Percentiles rank a stretch among this genome's conserved stretches.
Evolutionary conservation across 2,888 invertebrate species (phyloP).

Genomic region (Sphaerophoria taeniata): DNA sequence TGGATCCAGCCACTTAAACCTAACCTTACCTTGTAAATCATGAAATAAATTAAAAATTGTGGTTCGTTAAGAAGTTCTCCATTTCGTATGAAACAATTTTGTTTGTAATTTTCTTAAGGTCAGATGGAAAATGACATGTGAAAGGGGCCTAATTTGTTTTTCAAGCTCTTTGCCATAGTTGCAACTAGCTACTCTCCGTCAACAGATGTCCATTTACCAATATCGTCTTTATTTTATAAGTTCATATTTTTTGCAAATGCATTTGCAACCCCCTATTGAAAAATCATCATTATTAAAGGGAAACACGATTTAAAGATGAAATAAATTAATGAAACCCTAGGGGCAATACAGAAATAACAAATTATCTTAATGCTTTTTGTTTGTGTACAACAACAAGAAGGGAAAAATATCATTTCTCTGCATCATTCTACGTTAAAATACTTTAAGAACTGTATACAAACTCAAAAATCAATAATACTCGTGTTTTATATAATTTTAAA

Average conservation of each 20-base stretch:
- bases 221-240: slow-evolving; percentile 40
- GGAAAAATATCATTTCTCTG: slow-evolving; percentile 34
- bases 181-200: slow-evolving; percentile 3
- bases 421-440: slow-evolving; percentile 40
- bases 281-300: slow-evolving; percentile 11
- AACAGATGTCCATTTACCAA: slow-evolving; percentile 34
- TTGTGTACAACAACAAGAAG: slow-evolving; percentile 22
- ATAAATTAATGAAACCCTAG: not conserved
- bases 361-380: slow-evolving; percentile 19
- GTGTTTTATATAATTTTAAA: slow-evolving; percentile 40
- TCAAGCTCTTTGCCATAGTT: not conserved
- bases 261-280: slow-evolving; percentile 32
- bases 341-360: slow-evolving; percentile 9
- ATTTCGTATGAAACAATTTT: no score
- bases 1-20: no score
- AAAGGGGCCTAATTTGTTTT: no score
- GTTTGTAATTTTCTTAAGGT: no score
- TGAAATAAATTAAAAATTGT: no score
- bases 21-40: no score
- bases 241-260: slow-evolving; percentile 72
- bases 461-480: slow-evolving; percentile 46
- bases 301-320: not conserved
- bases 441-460: slow-evolving; percentile 20
- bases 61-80: no score
- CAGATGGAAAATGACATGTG: no score